Evolutionary conservation across 1,140 invertebrate genomes (phyloP).

Genomic region (Formica selysi): DNA sequence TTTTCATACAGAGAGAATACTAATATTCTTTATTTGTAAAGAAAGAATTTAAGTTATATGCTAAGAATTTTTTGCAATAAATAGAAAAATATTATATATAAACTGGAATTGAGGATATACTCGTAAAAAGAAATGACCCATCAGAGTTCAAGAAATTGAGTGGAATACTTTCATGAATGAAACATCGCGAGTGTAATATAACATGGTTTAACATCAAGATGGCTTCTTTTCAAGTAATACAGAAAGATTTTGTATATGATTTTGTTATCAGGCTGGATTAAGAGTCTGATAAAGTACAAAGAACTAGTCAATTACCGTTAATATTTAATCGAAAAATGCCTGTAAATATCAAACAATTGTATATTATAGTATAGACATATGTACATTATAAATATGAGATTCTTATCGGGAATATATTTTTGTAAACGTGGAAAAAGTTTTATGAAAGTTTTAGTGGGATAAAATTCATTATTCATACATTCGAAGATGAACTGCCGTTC

Average conservation of each 20-base stretch:
- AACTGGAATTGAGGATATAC: constrained; percentile 17
- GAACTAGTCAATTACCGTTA: neutral
- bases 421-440: neutral
- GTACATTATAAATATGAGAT: neutral
- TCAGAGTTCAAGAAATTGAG: constrained; percentile 46
- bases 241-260: neutral
- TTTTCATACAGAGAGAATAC: neutral
- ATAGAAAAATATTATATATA: constrained; percentile 4
- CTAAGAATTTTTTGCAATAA: neutral
- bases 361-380: neutral
- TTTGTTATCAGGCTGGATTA: neutral
- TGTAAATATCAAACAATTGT: neutral
- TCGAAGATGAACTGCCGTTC: constrained; percentile 9
- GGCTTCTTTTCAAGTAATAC: neutral
- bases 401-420: neutral
- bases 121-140: constrained; percentile 15
- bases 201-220: constrained; percentile 33
- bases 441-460: neutral
- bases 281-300: constrained; percentile 24
- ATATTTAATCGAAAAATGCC: neutral
- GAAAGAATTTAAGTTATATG: neutral
- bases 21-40: neutral
- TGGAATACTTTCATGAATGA: constrained; percentile 50
- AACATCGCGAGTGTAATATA: constrained; percentile 1
- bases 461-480: neutral